Evolutionary conservation across 1,140 invertebrate species (phyloP).

Genomic region (Anadara kagoshimensis): DNA sequence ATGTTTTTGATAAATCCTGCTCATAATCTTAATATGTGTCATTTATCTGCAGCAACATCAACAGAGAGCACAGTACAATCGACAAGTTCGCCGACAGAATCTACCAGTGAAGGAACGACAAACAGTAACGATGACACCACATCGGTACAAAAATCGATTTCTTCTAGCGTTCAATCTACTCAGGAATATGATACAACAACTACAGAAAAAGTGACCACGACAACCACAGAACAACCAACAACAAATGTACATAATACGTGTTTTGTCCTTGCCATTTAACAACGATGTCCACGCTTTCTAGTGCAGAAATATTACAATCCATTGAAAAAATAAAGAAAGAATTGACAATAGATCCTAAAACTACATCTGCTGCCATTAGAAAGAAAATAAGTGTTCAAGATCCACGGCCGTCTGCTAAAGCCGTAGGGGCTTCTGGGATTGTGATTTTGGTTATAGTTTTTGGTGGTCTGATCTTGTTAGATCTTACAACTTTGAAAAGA

Average conservation of each 20-base stretch:
- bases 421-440: constrained; percentile 8
- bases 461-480: not conserved
- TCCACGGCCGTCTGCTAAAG: constrained; percentile 11
- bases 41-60: not conserved
- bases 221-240: not conserved
- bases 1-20: no score
- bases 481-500: not conserved
- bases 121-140: no score
- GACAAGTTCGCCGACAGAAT: not conserved
- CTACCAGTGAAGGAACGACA: no score
- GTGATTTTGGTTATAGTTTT: not conserved
- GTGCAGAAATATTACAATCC: not conserved
- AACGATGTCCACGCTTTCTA: not conserved
- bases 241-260: not conserved
- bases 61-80: not conserved
- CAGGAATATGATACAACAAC: not conserved
- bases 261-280: constrained; percentile 1
- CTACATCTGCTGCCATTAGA: not conserved
- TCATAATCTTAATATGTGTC: no score
- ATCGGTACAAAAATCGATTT: no score
- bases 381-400: constrained; percentile 4
- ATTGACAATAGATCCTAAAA: constrained; percentile 9
- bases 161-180: no score
- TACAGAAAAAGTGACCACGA: not conserved
- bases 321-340: constrained; percentile 10